Percentiles rank a stretch among this genome's conserved stretches.
Conservation (phyloP, 2,113 vertebrate genomes). For the Clarias macrocephalus region DNA sequence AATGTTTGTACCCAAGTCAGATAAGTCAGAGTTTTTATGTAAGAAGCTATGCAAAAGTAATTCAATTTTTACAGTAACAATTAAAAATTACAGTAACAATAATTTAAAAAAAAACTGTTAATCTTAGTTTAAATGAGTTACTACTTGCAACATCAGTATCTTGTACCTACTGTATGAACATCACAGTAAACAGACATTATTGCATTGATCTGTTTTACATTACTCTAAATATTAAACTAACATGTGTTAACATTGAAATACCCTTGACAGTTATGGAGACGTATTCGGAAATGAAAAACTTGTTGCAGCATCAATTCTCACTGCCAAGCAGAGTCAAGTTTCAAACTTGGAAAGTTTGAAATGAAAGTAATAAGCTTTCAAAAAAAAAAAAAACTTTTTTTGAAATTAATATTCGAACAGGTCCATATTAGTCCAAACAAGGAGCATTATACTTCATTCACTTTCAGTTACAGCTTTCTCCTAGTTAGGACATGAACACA, state of each 20-base stretch:
- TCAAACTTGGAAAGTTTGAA: slow-evolving; percentile 18
- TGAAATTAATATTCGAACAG: background rate
- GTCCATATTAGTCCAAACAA: background rate
- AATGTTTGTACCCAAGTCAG: background rate
- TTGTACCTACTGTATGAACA: background rate
- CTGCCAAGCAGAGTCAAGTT: slow-evolving; percentile 13
- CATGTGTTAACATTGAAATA: background rate
- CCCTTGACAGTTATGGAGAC: background rate
- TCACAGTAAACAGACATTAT: background rate
- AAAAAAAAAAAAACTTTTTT: background rate
- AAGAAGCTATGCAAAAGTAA: background rate
- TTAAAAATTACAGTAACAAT: background rate
- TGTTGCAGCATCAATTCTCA: background rate
- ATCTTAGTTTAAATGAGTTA: background rate
- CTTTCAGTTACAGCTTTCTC: background rate
- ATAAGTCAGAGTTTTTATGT: too few relatives aligned
- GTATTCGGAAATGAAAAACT: background rate
- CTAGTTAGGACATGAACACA: background rate
- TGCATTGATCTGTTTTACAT: background rate
- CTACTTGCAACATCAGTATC: background rate
- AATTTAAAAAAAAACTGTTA: background rate
- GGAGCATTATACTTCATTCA: background rate
- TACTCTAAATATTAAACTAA: background rate
- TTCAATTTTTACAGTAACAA: background rate
- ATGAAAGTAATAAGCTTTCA: slow-evolving; percentile 8